Base-by-base conservation (phyloP, 2,888 invertebrate genomes). In the Hecatera dysodea region DNA sequence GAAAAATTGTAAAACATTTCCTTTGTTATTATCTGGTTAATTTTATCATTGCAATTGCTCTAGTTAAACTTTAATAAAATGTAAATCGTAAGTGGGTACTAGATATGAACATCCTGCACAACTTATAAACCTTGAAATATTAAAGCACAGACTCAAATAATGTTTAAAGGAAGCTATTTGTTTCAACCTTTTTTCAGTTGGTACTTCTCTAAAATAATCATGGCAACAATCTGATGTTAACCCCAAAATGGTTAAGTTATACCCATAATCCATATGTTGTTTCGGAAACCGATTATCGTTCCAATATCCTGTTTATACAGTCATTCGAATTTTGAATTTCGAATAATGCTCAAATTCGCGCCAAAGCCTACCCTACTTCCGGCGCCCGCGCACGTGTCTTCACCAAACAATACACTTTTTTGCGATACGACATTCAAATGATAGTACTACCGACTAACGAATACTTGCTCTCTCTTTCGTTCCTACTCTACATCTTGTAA, bases 381-480 rank as follows among this genome's bases (percentile, higher is more conserved):
- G 89, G 90, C 87, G 87, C 78, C 64, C 59, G 82, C 90, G 93
- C 93, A 93, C 93, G 93, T 93, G 93, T 93, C 91, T 73, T 73
- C 78, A 86, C 85, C 90, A 92, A 91, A 94, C 93, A 94, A 94
- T 94, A 90, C 89, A 75, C 87, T 93, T 95, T 95, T 95, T 95
- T 94, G 94, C 94, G 91, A 93, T 88, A 89, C 90, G 84, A 91
- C 90, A 93, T 93, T 93, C 94, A 94, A 95, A 94, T 93, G 91
- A 92, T 93, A 90, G 90, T 90, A 94, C 93, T 93, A 94, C 93
- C 87, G 89, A 90, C 94, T 95, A 95, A 95, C 95, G 94, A 95
- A 94, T 90, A 86, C 81, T 92, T 74, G 60, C 81, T 73, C 60
- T 94, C 94, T 84, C 91, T 78, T 74, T 95, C 90, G 72, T 60